These are phyloP conservation scores for Aratinga solstitialis DNA, from an alignment of 2,797 vertebrate species.

Conservation along the genomic window DNA sequence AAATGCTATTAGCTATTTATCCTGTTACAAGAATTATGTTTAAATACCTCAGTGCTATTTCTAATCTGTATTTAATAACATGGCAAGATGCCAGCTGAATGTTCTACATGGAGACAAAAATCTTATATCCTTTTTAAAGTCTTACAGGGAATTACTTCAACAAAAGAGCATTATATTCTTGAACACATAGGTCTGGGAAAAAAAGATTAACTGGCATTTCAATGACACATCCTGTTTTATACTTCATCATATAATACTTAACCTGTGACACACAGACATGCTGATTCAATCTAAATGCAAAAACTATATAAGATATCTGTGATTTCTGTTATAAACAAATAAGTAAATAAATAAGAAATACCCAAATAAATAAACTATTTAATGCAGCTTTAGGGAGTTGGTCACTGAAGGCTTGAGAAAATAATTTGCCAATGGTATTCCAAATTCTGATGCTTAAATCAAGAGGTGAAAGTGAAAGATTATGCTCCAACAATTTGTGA, in stretches of 20 bases:
- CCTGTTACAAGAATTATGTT: conserved; percentile 53
- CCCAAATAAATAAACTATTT: background rate
- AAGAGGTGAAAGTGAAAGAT: background rate
- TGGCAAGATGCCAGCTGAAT: conserved; percentile 57
- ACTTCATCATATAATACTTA: background rate
- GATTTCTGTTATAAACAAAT: background rate
- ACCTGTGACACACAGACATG: background rate
- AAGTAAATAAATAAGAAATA: background rate
- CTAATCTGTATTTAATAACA: conserved; percentile 77
- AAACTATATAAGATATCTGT: background rate
- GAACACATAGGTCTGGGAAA: conserved; percentile 41
- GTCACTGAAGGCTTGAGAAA: background rate
- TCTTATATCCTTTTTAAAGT: conserved; percentile 67
- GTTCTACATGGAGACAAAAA: conserved; percentile 59
- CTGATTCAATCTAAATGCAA: background rate
- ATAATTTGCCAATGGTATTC: background rate
- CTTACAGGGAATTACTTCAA: conserved; percentile 70
- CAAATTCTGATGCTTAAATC: background rate
- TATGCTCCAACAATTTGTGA: background rate
- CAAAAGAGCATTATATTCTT: conserved; percentile 69
- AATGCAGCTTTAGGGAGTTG: background rate
- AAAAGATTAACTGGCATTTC: conserved; percentile 46
- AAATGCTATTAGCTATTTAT: conserved; percentile 50
- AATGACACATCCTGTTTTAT: conserved; percentile 7
- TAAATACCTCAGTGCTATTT: conserved; percentile 63